phyloP scores from a whole-genome alignment of 1,140 invertebrate genomes.

The Gryllus bimaculatus region DNA sequence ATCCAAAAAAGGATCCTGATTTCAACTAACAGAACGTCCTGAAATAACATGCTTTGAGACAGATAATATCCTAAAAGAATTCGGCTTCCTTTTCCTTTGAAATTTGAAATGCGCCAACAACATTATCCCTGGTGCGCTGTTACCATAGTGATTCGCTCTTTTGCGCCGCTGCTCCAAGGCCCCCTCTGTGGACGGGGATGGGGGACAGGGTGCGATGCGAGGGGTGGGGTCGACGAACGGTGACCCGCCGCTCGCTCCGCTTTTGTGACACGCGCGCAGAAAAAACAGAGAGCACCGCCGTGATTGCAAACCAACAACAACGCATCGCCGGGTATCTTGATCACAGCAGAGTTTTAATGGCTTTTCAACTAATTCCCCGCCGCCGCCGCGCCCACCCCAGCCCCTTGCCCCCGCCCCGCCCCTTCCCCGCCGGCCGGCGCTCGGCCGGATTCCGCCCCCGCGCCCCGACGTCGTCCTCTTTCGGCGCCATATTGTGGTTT shows the following conservation, averaged over 20 bases:
- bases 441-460: not conserved
- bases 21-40: no score
- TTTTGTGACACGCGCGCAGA: not conserved
- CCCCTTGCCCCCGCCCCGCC: not conserved
- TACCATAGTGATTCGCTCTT: no score
- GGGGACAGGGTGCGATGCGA: not conserved
- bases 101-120: no score
- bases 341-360: not conserved
- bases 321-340: not conserved
- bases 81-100: no score
- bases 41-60: no score
- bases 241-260: not conserved
- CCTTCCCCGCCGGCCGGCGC: not conserved
- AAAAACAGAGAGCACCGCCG: not conserved
- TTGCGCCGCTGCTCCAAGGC: no score
- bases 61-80: no score
- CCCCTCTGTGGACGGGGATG: not conserved
- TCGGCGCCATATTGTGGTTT: not conserved
- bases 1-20: no score
- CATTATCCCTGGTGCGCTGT: no score
- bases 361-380: not conserved
- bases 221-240: not conserved
- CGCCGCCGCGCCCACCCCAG: not conserved
- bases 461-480: not conserved
- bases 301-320: slow-evolving; percentile 4